Base-by-base conservation (phyloP, 1,140 invertebrate genomes). In the Argopecten irradians region DNA sequence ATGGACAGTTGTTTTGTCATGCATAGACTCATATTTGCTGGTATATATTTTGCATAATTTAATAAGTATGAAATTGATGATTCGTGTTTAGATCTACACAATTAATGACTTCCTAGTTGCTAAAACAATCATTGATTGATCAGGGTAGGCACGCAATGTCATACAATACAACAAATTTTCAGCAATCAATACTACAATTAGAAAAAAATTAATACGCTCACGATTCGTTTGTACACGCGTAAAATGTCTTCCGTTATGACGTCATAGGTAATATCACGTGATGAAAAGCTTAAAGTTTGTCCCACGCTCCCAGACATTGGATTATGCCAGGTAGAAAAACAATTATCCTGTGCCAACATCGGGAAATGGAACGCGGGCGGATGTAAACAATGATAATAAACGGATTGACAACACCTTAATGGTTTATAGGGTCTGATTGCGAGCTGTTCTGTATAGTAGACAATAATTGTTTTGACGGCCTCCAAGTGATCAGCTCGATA, bases 261-360 rank as follows among this genome's bases (percentile, higher is more conserved):
- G 55, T 71, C 55, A 71, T n/a, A 22, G n/a, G 0, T n/a, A 71
- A 2, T 5, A 16, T 28, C 16, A 5, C 28, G 28, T 28, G 55
- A n/a, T 71, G 55, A 28, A 71, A 71, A n/a, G 22, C n/a, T 71
- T 71, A 28, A 71, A n/a, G 8, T 28, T 3, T 71, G 8, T n/a
- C 55, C 55, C 5, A 71, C 22, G 16, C 8, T 71, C 55, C 14
- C 55, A 71, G 55, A n/a, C 55, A 28, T 71, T 71, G 55, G 55
- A 71, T 71, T 71, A 71, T n/a, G 22, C 28, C 55, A 71, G 16
- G 55, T 71, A 71, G n/a, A 22, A 71, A 71, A 71, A n/a, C 55
- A 71, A 71, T 71, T 71, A 71, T 71, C 55, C 55, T 71, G 22
- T 71, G 55, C 22, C 55, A 71, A 71, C 55, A 71, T 28, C 55